phyloP scores from a whole-genome alignment of 2,113 vertebrate species.

The Psammodynastes pulverulentus region DNA sequence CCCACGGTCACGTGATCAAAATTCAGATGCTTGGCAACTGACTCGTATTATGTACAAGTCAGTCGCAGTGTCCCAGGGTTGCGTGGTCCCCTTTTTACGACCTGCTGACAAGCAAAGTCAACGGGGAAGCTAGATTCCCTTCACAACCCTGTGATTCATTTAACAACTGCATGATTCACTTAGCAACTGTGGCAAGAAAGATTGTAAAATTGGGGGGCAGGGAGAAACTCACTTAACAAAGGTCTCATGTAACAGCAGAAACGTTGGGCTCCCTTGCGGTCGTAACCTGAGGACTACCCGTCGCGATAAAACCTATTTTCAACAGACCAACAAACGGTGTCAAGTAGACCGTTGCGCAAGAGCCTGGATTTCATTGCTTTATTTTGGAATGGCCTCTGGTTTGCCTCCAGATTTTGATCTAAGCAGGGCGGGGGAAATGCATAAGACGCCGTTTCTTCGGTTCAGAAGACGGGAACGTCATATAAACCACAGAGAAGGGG shows the following conservation, averaged over 20 bases:
- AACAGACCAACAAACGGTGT: too few species aligned
- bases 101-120: background rate
- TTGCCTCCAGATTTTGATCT: background rate
- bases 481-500: background rate
- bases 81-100: too few species aligned
- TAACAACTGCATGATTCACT: background rate
- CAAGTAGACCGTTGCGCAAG: background rate
- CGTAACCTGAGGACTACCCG: background rate
- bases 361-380: background rate
- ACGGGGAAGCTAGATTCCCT: too few species aligned
- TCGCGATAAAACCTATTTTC: background rate
- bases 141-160: too few species aligned
- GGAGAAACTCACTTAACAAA: background rate
- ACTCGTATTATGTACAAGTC: rapidly evolving
- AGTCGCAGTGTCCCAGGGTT: background rate
- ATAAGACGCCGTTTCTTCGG: background rate
- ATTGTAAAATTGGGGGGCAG: too few species aligned
- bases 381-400: background rate
- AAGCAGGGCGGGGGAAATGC: background rate
- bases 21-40: background rate
- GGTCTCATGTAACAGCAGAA: background rate
- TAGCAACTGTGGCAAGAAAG: background rate
- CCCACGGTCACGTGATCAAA: too few species aligned
- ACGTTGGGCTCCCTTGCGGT: background rate
- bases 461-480: background rate